Base-by-base conservation (phyloP, 2,113 vertebrate species). In the Engystomops pustulosus region DNA sequence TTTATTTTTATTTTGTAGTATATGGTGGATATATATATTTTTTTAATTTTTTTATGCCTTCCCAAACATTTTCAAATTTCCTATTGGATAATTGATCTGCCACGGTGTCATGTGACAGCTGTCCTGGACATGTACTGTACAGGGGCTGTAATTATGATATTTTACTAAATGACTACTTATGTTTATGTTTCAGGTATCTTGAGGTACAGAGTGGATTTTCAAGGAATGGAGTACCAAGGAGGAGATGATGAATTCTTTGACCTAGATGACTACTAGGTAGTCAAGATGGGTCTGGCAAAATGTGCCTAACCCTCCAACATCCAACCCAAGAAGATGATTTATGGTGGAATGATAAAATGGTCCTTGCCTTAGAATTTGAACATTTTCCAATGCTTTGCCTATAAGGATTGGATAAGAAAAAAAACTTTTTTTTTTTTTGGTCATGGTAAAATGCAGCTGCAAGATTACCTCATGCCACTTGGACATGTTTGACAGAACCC, bases 241-340 rank as follows among this genome's bases (percentile, higher is more conserved):
- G 96, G 96, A 91, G 97, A 99, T 38, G 97, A 99, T 84, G 98
- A 99, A 94, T 96, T 98, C 93, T 99, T 99, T 94, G 97, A 99
- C 95, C 97, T 99, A 94, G 97, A 99, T 98, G 98, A 99, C 97
- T 99, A 99, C 97, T 99, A 98, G 96, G 98, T 98, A 98, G 97
- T 98, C 95, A 90, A 94, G 93, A 94, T 95, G 94, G 95, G 94
- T 94, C 93, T 86, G 93, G 93, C 93, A 94, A 93, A 88, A 92
- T 12, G 94, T 95, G 94, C 93, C 93, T 95, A 93, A 82, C 92
- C 93, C 93, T 94, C 94, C 93, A 94, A 92, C 93, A 94, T 95
- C 94, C 93, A 94, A 94, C 94, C 93, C 94, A 94, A 95, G 94
- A 92, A 94, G 92, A 92, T 93, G 92, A 94, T 92, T 93, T 91